phyloP scores from a whole-genome alignment of 2,113 vertebrate species.

The Hyaena hyaena region DNA sequence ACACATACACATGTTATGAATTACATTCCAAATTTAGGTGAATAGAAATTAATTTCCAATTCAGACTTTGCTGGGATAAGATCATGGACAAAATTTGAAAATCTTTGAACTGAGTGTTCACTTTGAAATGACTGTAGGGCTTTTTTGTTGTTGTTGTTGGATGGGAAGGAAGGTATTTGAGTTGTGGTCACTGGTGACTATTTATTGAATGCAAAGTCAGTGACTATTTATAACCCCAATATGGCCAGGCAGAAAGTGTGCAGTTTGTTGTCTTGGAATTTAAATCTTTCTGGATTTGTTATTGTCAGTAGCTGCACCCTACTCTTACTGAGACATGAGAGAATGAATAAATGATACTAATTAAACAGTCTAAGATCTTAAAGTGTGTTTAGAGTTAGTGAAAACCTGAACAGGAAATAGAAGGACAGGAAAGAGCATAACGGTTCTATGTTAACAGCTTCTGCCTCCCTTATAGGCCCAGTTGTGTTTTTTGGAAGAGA shows the following conservation, averaged over 20 bases:
- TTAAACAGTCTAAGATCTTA: not conserved
- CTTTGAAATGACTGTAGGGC: not conserved
- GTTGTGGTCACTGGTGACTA: not conserved
- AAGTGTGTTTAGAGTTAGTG: not conserved
- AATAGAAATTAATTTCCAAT: not conserved
- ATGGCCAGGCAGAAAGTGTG: not conserved
- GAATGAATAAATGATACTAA: not conserved
- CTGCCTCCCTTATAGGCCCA: not conserved
- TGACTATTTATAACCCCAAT: not conserved
- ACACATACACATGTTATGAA: not conserved
- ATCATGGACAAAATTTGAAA: not conserved
- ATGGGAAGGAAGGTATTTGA: not conserved
- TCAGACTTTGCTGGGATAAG: not conserved
- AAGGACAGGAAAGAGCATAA: not conserved
- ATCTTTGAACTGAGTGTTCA: not conserved
- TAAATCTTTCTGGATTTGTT: not conserved
- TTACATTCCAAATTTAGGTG: not conserved
- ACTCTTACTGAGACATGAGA: not conserved
- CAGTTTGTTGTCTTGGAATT: not conserved
- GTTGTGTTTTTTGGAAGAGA: not conserved
- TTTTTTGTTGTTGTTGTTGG: not conserved
- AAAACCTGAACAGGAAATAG: not conserved
- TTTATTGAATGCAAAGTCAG: not conserved
- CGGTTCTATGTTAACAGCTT: not conserved
- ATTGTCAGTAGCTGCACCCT: not conserved